Percentiles rank a stretch among this genome's conserved stretches.
Conservation (phyloP, 2,888 invertebrate species). For the Tetropium fuscum region DNA sequence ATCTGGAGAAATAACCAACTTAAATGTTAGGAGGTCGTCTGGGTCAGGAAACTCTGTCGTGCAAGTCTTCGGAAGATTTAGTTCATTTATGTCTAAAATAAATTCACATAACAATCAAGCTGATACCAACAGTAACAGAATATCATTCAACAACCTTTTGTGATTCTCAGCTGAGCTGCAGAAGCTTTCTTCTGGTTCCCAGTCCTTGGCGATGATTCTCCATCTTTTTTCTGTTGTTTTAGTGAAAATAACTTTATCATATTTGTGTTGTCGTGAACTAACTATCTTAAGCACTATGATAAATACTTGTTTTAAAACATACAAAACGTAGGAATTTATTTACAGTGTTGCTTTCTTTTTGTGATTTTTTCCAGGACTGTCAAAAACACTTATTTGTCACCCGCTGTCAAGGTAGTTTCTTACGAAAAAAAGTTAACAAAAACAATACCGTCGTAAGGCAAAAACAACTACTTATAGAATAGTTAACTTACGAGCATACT, state of each 20-base stretch:
- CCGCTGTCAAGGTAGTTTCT: slow-evolving; percentile 18
- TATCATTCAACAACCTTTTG: slow-evolving; percentile 90
- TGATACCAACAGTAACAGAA: slow-evolving; percentile 12
- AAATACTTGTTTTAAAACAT: slow-evolving; percentile 30
- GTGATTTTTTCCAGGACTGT: slow-evolving; percentile 30
- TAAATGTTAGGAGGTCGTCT: slow-evolving; percentile 96
- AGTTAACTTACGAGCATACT: slow-evolving; percentile 18
- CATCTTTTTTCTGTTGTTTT: slow-evolving; percentile 99
- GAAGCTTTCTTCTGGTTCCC: slow-evolving; percentile 92
- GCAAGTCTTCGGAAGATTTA: slow-evolving; percentile 97
- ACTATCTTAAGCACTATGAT: slow-evolving; percentile 21
- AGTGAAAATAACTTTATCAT: slow-evolving; percentile 99
- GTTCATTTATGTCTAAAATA: slow-evolving; percentile 93
- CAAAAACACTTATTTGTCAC: slow-evolving; percentile 24
- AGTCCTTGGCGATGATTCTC: slow-evolving; percentile 82
- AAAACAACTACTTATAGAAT: not conserved
- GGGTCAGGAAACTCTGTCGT: slow-evolving; percentile 96
- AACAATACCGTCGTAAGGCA: not conserved
- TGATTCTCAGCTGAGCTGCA: slow-evolving; percentile 96
- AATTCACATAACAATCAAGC: slow-evolving; percentile 37
- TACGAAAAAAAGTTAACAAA: not conserved
- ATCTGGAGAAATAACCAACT: slow-evolving; percentile 95
- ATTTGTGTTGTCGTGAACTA: slow-evolving; percentile 53
- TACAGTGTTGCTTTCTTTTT: slow-evolving; percentile 36
- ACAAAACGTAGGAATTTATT: slow-evolving; percentile 34